A percentile compares a stretch with the other conserved stretches of the same genome.
Evolutionary conservation across 2,888 invertebrate genomes (phyloP).

Genomic region (Pollenia amentaria): DNA sequence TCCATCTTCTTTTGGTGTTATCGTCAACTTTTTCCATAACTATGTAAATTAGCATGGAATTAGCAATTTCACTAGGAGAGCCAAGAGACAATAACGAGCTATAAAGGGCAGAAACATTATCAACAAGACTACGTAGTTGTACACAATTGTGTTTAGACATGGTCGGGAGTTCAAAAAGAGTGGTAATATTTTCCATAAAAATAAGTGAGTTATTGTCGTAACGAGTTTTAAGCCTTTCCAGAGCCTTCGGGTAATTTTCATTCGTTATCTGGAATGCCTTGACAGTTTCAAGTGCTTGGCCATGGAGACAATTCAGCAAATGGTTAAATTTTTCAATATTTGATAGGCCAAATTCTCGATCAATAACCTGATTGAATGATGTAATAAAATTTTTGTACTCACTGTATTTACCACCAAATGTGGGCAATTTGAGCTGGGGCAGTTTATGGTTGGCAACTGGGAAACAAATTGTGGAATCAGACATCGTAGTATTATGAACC

Average conservation of each 20-base stretch:
- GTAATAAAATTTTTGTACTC: neutral
- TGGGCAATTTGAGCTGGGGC: slow-evolving; percentile 1
- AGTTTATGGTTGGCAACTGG: slow-evolving; percentile 12
- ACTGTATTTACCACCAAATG: no score
- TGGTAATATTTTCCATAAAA: no score
- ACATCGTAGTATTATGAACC: slow-evolving; percentile 31
- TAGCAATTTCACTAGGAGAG: no score
- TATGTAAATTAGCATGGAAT: no score
- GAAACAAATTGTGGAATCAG: slow-evolving; percentile 32
- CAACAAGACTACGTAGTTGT: neutral
- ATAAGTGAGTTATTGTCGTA: neutral
- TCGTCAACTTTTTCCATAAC: neutral
- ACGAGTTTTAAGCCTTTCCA: neutral
- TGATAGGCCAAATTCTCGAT: neutral
- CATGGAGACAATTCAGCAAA: no score
- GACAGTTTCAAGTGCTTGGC: neutral
- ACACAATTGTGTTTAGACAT: neutral
- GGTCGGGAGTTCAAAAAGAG: neutral
- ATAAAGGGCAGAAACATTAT: no score
- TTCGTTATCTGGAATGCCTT: slow-evolving; percentile 16
- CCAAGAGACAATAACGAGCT: no score
- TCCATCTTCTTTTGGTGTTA: no score
- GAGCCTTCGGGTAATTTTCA: slow-evolving; percentile 47
- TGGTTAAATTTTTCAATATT: neutral
- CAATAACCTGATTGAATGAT: neutral